Percentiles rank a stretch among this genome's conserved stretches.
Conservation (phyloP, 2,113 vertebrate species). For the Ptilonorhynchus violaceus region DNA sequence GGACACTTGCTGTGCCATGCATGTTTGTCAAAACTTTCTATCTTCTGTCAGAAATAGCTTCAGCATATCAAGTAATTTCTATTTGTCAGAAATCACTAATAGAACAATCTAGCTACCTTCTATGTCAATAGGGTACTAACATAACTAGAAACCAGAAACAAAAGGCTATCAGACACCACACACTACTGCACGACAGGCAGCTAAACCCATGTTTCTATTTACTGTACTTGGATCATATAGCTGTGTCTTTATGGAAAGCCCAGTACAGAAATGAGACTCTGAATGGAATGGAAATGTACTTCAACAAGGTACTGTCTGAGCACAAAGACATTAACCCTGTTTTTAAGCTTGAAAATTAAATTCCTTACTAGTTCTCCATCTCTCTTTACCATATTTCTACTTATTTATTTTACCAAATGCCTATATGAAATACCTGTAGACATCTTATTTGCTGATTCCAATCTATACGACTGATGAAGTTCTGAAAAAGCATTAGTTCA, state of each 20-base stretch:
- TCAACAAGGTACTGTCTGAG: neutral
- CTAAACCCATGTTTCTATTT: neutral
- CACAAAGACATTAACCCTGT: neutral
- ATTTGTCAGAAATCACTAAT: constrained; percentile 68
- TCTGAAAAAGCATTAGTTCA: neutral
- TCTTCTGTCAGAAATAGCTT: constrained; percentile 82
- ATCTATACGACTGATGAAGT: neutral
- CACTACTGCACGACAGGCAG: neutral
- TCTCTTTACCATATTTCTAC: neutral
- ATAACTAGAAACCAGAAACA: constrained; percentile 37
- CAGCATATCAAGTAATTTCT: constrained; percentile 72
- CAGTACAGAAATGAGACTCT: neutral
- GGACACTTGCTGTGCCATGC: constrained; percentile 85
- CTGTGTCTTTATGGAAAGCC: neutral
- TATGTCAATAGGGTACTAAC: constrained; percentile 56
- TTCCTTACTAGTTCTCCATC: neutral
- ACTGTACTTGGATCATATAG: neutral
- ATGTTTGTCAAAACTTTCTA: constrained; percentile 84
- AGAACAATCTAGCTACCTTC: constrained; percentile 65
- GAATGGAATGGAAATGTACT: neutral
- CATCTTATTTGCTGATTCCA: neutral
- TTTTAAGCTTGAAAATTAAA: neutral
- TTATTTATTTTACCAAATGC: neutral
- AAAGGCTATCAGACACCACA: constrained; percentile 33
- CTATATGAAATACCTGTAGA: neutral